Evolutionary conservation across 2,888 invertebrate species (phyloP).

Genomic region (Caradrina clavipalpis): DNA sequence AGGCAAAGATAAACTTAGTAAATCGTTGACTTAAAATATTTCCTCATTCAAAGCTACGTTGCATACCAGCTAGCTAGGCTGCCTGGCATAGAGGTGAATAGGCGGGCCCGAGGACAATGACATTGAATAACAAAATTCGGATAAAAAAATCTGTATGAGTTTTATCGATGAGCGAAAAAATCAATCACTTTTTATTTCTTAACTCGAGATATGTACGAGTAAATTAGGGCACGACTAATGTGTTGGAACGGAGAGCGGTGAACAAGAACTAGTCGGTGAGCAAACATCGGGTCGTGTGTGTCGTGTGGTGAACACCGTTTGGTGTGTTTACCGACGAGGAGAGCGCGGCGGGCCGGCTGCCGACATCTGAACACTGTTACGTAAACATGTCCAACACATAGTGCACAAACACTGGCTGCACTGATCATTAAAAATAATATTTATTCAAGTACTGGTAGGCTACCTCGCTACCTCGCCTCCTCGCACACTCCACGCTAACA

Average conservation of each 20-base stretch:
- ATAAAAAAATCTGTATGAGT: constrained; percentile 49
- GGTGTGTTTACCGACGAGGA: constrained; percentile 73
- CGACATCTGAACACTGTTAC: constrained; percentile 85
- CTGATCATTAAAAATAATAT: constrained; percentile 90
- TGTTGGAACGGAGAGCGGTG: constrained; percentile 60
- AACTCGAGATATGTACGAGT: constrained; percentile 31
- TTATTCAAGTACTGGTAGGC: constrained; percentile 81
- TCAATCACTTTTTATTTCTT: constrained; percentile 51
- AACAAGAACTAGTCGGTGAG: constrained; percentile 71
- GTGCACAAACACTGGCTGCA: constrained; percentile 84
- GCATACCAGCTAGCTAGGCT: constrained; percentile 15
- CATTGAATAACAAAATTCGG: constrained; percentile 49
- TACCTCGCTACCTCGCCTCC: constrained; percentile 61
- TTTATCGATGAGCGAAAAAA: constrained; percentile 53
- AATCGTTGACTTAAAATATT: constrained; percentile 29
- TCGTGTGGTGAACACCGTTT: constrained; percentile 74
- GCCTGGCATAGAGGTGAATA: constrained; percentile 52
- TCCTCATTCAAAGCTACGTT: constrained; percentile 26
- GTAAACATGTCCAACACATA: constrained; percentile 83
- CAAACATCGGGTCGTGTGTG: constrained; percentile 78
- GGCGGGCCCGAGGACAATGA: constrained; percentile 59
- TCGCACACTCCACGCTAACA: constrained; percentile 51
- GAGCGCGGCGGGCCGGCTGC: constrained; percentile 61
- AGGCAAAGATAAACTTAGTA: constrained; percentile 13
- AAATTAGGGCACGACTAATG: constrained; percentile 54